These are phyloP conservation scores for Andrena dorsata DNA, from an alignment of 2,888 invertebrate species.

Conservation along the genomic window DNA sequence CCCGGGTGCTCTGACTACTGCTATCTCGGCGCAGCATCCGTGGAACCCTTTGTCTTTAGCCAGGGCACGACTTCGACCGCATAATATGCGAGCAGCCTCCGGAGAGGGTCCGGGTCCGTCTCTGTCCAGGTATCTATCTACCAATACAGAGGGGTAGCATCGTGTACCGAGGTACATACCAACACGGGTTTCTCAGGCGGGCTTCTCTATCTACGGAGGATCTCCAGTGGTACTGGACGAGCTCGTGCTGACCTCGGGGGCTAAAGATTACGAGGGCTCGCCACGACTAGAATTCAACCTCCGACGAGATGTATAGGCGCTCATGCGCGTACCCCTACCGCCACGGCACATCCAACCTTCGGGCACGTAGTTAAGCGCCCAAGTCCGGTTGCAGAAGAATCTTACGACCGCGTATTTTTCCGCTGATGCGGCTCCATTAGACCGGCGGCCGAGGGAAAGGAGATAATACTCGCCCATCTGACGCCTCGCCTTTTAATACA, in stretches of 20 bases:
- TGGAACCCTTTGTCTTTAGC: slow-evolving; percentile 74
- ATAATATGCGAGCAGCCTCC: slow-evolving; percentile 72
- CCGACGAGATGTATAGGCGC: slow-evolving; percentile 57
- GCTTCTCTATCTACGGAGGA: slow-evolving; percentile 74
- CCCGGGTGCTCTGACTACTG: slow-evolving; percentile 33
- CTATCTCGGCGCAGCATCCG: slow-evolving; percentile 66
- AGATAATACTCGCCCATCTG: slow-evolving; percentile 38
- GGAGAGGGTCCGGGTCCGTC: slow-evolving; percentile 54
- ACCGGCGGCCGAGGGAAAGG: slow-evolving; percentile 51
- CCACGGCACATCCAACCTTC: slow-evolving; percentile 43
- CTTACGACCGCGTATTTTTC: slow-evolving; percentile 65
- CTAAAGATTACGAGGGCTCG: slow-evolving; percentile 82
- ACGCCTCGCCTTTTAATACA: slow-evolving; percentile 8
- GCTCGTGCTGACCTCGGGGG: slow-evolving; percentile 81
- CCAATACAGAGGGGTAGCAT: slow-evolving; percentile 63
- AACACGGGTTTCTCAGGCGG: slow-evolving; percentile 73
- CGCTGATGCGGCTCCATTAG: slow-evolving; percentile 55
- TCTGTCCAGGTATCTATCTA: slow-evolving; percentile 55
- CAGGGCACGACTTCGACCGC: slow-evolving; percentile 70
- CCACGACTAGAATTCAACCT: slow-evolving; percentile 77
- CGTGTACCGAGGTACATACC: slow-evolving; percentile 65
- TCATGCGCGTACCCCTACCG: slow-evolving; percentile 24
- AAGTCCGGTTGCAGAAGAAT: slow-evolving; percentile 68
- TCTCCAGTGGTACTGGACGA: slow-evolving; percentile 70
- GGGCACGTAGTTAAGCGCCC: slow-evolving; percentile 54